phyloP scores from a whole-genome alignment of 2,888 invertebrate genomes.

The Panzeria rudis region DNA sequence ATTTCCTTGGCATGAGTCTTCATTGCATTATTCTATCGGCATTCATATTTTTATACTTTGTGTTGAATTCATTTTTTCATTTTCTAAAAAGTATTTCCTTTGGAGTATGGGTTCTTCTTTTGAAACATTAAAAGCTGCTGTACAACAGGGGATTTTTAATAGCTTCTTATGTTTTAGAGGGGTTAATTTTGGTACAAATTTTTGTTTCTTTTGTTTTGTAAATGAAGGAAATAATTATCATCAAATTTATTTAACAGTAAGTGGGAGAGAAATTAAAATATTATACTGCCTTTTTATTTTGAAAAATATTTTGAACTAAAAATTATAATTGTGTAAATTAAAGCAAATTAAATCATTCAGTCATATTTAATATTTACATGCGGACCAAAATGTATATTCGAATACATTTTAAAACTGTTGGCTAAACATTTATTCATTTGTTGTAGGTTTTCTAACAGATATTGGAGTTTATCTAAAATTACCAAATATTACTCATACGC shows the following conservation, averaged over 20 bases:
- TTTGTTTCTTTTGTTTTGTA: conserved; percentile 18
- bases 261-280: conserved; percentile 23
- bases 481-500: too few species aligned
- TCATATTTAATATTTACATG: not conserved
- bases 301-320: not conserved
- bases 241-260: conserved; percentile 12
- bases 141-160: conserved; percentile 43
- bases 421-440: too few species aligned
- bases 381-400: not conserved
- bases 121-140: conserved; percentile 42
- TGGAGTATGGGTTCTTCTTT: conserved; percentile 37
- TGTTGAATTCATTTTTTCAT: conserved; percentile 47
- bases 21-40: conserved; percentile 38
- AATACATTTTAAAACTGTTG: too few species aligned
- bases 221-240: conserved; percentile 69
- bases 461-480: too few species aligned
- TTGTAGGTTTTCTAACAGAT: too few species aligned
- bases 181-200: conserved; percentile 45
- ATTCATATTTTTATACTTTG: conserved; percentile 13
- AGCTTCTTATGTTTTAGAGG: conserved; percentile 37
- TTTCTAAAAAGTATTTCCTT: conserved; percentile 68
- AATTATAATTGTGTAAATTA: conserved; percentile 13
- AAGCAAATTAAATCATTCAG: not conserved
- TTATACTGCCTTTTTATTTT: conserved; percentile 15
- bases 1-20: conserved; percentile 25